Percentiles rank a stretch among this genome's conserved stretches.
Conservation (phyloP, 2,113 vertebrate genomes). For the Tyrannus savana region DNA sequence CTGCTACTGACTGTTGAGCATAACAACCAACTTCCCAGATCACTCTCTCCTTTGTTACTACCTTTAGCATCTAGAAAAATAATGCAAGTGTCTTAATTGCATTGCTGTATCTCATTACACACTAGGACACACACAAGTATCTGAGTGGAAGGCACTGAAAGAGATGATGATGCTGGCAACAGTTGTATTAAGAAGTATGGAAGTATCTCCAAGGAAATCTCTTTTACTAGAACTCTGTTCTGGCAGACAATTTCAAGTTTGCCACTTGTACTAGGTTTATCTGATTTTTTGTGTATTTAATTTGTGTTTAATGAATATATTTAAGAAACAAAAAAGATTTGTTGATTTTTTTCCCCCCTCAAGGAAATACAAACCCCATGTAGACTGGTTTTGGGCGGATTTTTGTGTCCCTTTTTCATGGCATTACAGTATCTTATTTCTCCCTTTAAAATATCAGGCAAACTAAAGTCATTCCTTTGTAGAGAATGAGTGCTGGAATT, state of each 20-base stretch:
- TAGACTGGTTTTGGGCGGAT: not conserved
- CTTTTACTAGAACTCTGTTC: not conserved
- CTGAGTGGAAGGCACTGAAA: not conserved
- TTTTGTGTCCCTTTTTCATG: not conserved
- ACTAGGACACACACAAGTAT: not conserved
- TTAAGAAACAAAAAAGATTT: not conserved
- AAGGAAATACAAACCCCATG: not conserved
- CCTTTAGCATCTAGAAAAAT: not conserved
- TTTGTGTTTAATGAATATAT: not conserved
- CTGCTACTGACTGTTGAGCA: not conserved
- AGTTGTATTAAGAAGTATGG: not conserved
- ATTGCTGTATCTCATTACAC: accelerated
- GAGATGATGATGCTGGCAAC: not conserved
- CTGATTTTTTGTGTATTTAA: not conserved
- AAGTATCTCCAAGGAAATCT: not conserved
- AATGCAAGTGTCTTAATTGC: not conserved
- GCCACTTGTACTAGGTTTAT: not conserved
- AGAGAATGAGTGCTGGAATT: not conserved
- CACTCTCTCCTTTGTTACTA: not conserved
- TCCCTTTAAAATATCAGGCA: not conserved
- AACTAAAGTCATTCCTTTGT: not conserved
- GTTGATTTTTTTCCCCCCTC: not conserved
- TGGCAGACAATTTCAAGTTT: not conserved
- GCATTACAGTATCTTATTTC: not conserved
- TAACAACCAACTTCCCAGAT: not conserved